phyloP scores from a whole-genome alignment of 2,797 vertebrate genomes.

The Sebastes kiyomatsui region DNA sequence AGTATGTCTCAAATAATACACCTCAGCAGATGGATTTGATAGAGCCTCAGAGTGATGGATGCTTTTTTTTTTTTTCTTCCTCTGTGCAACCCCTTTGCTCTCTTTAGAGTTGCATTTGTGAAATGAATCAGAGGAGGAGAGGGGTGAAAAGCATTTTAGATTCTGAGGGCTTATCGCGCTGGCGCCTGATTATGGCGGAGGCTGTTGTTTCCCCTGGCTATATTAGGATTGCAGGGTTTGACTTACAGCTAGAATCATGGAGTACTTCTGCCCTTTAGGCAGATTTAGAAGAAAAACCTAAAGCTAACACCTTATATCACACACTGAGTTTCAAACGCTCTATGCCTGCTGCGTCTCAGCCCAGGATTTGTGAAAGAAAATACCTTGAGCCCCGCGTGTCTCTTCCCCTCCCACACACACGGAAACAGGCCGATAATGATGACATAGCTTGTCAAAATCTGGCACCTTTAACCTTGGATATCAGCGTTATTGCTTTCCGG shows the following conservation, averaged over 20 bases:
- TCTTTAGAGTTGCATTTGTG: conserved; percentile 62
- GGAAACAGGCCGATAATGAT: conserved; percentile 65
- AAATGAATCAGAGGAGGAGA: conserved; percentile 62
- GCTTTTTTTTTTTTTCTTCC: conserved; percentile 7
- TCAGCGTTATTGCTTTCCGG: conserved; percentile 58
- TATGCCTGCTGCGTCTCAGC: conserved; percentile 47
- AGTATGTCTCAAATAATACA: conserved; percentile 70
- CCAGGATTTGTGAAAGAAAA: conserved; percentile 65
- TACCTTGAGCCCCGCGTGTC: conserved; percentile 53
- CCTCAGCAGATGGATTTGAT: conserved; percentile 68
- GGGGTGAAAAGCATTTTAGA: conserved; percentile 41
- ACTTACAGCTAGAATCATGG: conserved; percentile 56
- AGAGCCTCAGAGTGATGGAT: conserved; percentile 47
- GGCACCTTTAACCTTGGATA: conserved; percentile 72
- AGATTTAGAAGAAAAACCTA: conserved; percentile 69
- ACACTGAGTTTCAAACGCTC: conserved; percentile 36
- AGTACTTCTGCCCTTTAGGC: conserved; percentile 67
- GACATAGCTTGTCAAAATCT: conserved; percentile 70
- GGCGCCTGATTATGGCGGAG: conserved; percentile 52
- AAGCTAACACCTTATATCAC: conserved; percentile 64
- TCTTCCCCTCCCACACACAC: conserved; percentile 23
- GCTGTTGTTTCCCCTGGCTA: conserved; percentile 62
- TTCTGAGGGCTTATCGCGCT: conserved; percentile 52
- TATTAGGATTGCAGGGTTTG: conserved; percentile 56
- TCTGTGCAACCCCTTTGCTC: conserved; percentile 47